Conservation (phyloP, 2,888 invertebrate species). For the Diadromus collaris region DNA sequence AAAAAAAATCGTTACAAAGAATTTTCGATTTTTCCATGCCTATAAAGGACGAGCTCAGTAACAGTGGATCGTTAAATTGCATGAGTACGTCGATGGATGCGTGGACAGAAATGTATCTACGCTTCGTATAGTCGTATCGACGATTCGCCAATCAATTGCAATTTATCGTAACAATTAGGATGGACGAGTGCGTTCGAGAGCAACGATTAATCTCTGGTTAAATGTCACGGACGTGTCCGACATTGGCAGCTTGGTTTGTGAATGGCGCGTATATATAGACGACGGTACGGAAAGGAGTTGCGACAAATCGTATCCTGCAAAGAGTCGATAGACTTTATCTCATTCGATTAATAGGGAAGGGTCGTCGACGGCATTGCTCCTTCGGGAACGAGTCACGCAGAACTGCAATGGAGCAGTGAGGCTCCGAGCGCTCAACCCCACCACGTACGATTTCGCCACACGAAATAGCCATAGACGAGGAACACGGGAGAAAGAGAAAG, state of each 20-base stretch:
- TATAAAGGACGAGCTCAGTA: too few species aligned
- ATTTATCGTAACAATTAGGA: constrained; percentile 44
- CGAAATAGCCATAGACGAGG: constrained; percentile 44
- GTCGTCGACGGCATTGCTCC: constrained; percentile 55
- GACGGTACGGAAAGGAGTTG: constrained; percentile 17
- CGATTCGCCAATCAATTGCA: constrained; percentile 34
- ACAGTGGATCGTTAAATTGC: too few species aligned
- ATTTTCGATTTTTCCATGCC: too few species aligned
- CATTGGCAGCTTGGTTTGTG: not conserved
- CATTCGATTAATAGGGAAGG: constrained; percentile 15
- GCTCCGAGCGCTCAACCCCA: constrained; percentile 12
- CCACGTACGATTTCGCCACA: constrained; percentile 52
- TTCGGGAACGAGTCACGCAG: constrained; percentile 44
- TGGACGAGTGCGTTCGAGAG: constrained; percentile 22
- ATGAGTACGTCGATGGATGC: too few species aligned
- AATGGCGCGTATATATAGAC: too few species aligned
- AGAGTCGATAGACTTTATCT: constrained; percentile 37
- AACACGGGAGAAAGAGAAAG: constrained; percentile 25
- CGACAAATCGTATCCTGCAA: constrained; percentile 15
- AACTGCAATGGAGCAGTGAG: constrained; percentile 23
- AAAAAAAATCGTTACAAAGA: too few species aligned
- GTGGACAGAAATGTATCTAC: too few species aligned
- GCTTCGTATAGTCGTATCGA: not conserved
- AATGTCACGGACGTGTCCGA: constrained; percentile 10
- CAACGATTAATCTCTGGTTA: constrained; percentile 38